These are phyloP conservation scores for Halictus quadricinctus DNA, from an alignment of 2,888 invertebrate genomes.

Conservation along the genomic window DNA sequence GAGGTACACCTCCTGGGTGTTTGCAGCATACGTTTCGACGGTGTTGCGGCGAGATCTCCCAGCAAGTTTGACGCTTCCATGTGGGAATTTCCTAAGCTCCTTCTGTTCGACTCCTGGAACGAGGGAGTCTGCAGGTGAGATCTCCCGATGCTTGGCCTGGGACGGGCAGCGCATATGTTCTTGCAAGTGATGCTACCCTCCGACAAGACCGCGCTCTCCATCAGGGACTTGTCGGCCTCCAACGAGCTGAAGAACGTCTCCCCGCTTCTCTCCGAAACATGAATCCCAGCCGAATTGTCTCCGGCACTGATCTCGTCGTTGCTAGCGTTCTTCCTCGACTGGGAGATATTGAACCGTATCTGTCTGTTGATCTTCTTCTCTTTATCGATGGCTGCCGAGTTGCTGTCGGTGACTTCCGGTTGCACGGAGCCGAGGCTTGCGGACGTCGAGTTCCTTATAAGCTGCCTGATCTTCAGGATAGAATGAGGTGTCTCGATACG, in stretches of 20 bases:
- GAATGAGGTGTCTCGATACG: conserved; percentile 77
- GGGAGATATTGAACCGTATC: conserved; percentile 77
- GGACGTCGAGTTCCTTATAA: conserved; percentile 74
- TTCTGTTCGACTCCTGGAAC: conserved; percentile 19
- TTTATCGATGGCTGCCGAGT: conserved; percentile 19
- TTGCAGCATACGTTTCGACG: not conserved
- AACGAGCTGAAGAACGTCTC: conserved; percentile 68
- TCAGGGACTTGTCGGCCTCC: conserved; percentile 56
- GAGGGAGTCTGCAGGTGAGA: conserved; percentile 56
- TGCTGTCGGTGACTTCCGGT: not conserved
- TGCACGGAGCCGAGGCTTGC: conserved; percentile 35
- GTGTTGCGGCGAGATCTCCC: not conserved
- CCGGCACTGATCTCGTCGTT: conserved; percentile 30
- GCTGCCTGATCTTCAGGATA: conserved; percentile 78
- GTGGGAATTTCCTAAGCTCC: not conserved
- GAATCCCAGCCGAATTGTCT: conserved; percentile 37
- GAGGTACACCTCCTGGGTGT: conserved; percentile 30
- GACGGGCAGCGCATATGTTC: conserved; percentile 70
- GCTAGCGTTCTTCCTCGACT: conserved; percentile 36
- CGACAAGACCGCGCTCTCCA: conserved; percentile 67
- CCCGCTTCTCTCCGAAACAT: conserved; percentile 38
- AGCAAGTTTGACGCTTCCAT: not conserved
- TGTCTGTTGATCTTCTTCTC: conserved; percentile 68
- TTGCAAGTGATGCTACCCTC: conserved; percentile 57
- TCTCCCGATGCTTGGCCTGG: conserved; percentile 74